Conservation (phyloP, 1,140 invertebrate species). For the Drosophila melanogaster region DNA sequence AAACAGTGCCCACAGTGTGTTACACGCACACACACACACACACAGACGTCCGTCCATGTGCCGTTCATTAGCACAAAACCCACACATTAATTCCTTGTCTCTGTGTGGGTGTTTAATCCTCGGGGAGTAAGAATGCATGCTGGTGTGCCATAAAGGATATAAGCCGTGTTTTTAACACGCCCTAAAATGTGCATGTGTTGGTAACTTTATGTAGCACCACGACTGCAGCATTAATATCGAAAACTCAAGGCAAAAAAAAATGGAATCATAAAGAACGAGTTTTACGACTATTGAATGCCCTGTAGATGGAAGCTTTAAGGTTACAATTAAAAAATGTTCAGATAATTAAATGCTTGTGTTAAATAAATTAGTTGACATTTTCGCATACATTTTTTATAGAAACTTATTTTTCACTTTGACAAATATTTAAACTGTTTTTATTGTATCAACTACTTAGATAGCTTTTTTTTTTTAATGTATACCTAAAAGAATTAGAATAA, state of each 20-base stretch:
- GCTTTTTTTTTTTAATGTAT: too few species aligned
- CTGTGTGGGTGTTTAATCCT: slow-evolving; percentile 27
- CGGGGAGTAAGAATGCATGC: slow-evolving; percentile 35
- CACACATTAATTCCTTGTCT: slow-evolving; percentile 70
- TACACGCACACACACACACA: slow-evolving; percentile 10
- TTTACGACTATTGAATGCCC: slow-evolving; percentile 16
- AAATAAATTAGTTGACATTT: too few species aligned
- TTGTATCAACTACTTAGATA: too few species aligned
- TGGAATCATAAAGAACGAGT: slow-evolving; percentile 51
- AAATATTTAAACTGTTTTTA: too few species aligned
- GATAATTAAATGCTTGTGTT: too few species aligned
- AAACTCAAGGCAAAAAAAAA: slow-evolving; percentile 1
- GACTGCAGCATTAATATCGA: slow-evolving; percentile 22
- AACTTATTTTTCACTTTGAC: too few species aligned
- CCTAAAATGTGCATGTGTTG: slow-evolving; percentile 37
- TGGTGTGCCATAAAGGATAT: slow-evolving; percentile 63
- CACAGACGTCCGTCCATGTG: slow-evolving; percentile 24
- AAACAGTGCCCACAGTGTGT: slow-evolving; percentile 62
- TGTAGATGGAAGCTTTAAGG: not conserved
- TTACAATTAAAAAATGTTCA: too few species aligned
- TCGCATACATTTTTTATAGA: too few species aligned
- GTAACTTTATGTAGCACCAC: slow-evolving; percentile 65
- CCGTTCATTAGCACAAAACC: slow-evolving; percentile 80
- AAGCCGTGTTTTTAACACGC: slow-evolving; percentile 70
- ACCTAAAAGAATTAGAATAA: too few species aligned